Evolutionary conservation across 64 coral and sea anemone genomes (phyloP).

Genomic region (Stylophora pistillata): DNA sequence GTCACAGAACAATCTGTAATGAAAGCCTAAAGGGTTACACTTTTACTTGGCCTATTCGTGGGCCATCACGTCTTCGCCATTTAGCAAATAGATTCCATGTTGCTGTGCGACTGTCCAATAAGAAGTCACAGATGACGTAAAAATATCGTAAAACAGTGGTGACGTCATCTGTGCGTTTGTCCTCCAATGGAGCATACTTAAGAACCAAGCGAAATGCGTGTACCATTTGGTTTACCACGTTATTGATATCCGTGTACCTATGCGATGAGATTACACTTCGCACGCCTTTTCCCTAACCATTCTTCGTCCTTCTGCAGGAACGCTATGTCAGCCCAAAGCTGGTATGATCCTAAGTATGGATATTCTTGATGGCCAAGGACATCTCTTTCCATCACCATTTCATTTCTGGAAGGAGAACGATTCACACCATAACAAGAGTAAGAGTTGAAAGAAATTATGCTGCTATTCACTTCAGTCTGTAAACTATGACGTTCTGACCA

Average conservation of each 20-base stretch:
- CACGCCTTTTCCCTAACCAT: background rate
- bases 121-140: no score
- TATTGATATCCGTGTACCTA: no score
- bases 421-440: constrained; percentile 24
- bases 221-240: no score
- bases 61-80: no score
- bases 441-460: background rate
- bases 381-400: constrained; percentile 91
- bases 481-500: background rate
- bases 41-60: no score
- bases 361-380: constrained; percentile 73
- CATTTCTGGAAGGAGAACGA: constrained; percentile 92
- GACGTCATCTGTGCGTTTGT: no score
- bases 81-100: no score
- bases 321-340: constrained; percentile 82
- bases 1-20: constrained; percentile 14
- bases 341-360: constrained; percentile 74
- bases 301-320: constrained; percentile 43
- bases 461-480: background rate
- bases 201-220: no score
- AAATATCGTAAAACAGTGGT: no score
- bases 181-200: no score
- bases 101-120: no score
- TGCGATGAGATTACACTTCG: no score
- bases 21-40: background rate